Evolutionary conservation across 2,888 invertebrate species (phyloP), one percentile per base, ranked within the genome.

Genomic region (Tetheella fluctuosa): DNA sequence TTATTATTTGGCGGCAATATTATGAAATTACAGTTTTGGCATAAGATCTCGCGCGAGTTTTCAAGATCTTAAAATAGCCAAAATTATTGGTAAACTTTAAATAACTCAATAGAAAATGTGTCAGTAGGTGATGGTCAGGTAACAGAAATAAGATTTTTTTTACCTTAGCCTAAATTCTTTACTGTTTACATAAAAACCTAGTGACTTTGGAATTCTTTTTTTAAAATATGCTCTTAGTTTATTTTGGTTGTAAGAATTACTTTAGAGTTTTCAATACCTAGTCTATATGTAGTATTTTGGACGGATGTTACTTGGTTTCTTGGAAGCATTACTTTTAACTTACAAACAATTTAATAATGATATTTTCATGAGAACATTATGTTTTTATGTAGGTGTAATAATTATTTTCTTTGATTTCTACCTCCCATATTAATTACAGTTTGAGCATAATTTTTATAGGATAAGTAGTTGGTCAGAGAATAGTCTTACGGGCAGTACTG

Each of bases 91-190:
- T 84, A 81, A 81, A 83, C 77, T 78, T 70, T 34, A 34, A 34
- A 68, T 79, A 81, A 83, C 70, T 83, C 71, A 76, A 79, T 85
- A 80, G 77, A 81, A 79, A 83, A 86, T 84, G 81, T 88, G 91
- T 89, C 70, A 91, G 84, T 90, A 84, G 92, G 92, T 91, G 90
- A 92, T 89, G 91, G 92, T 90, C 90, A 88, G 78, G 72, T 78
- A 72, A 77, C 78, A 73, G 78, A 80, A 77, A 85, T 85, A 81
- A 84, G 81, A 81, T 70, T 74, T 74, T 64, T 81, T 76, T 89
- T 88, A 88, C 90, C 90, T 90, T 91, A 79, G 84, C 90, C 90
- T 85, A 85, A 74, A 80, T 89, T 80, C 63, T 70, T 70, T 59
- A 64, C 57, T 65, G 68, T 69, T 68, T 70, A 69, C 62, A 60